phyloP scores from a whole-genome alignment of 2,797 vertebrate genomes.

The Anguilla pacifica region DNA sequence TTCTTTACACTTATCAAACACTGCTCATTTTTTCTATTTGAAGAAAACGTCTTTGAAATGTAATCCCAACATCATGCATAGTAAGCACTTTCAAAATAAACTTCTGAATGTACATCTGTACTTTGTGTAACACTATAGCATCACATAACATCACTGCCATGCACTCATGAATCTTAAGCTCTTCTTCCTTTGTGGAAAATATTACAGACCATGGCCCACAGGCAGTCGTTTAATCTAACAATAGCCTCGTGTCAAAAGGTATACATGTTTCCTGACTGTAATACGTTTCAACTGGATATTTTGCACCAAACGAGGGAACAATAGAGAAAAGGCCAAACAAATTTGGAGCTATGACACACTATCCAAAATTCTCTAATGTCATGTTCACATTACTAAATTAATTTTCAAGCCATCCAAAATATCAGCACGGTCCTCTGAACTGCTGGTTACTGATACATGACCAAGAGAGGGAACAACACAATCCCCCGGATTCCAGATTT shows the following conservation, averaged over 20 bases:
- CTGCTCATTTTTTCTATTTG: neutral
- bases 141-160: neutral
- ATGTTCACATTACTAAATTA: conserved; percentile 3
- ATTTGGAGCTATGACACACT: neutral
- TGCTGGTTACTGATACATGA: neutral
- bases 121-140: conserved; percentile 3
- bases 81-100: conserved; percentile 6
- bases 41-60: conserved; percentile 4
- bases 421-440: neutral
- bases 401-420: neutral
- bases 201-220: neutral
- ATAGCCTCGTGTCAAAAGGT: neutral
- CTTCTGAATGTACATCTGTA: neutral
- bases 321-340: neutral
- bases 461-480: neutral
- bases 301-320: neutral
- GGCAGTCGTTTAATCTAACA: conserved; percentile 3
- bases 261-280: neutral
- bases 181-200: neutral
- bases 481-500: neutral
- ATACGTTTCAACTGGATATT: conserved; percentile 13
- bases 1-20: neutral
- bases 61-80: neutral
- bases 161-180: neutral
- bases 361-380: conserved; percentile 4